A percentile compares a stretch with the other conserved stretches of the same genome.
These are phyloP conservation scores for Brachypteracias leptosomus DNA, from an alignment of 2,113 vertebrate genomes.

Conservation along the genomic window DNA sequence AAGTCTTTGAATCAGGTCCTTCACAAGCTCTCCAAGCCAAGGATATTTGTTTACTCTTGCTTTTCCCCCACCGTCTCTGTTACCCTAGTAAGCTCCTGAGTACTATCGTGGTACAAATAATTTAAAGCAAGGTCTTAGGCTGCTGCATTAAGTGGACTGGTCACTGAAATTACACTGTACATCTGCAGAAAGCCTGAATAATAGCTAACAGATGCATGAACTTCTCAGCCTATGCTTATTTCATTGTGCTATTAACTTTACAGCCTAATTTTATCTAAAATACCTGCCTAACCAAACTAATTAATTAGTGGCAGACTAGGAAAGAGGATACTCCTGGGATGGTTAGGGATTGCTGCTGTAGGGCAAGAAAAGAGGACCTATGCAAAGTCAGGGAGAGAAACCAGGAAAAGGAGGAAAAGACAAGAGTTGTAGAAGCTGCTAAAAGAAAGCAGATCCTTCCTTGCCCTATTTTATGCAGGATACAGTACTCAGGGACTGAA, in stretches of 20 bases:
- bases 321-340: neutral
- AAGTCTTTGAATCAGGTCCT: neutral
- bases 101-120: neutral
- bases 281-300: conserved; percentile 35
- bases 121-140: neutral
- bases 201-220: neutral
- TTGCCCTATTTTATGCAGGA: neutral
- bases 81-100: neutral
- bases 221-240: neutral
- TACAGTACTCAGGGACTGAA: neutral
- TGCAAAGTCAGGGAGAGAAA: neutral
- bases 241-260: conserved; percentile 22
- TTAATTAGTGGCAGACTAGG: conserved; percentile 12
- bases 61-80: neutral
- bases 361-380: neutral
- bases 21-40: neutral
- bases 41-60: neutral
- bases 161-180: neutral
- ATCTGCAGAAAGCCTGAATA: neutral
- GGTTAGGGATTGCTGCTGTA: neutral
- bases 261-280: conserved; percentile 9
- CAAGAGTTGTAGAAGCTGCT: neutral
- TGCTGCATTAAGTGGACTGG: neutral
- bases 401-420: neutral
- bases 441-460: neutral